A percentile compares a stretch with the other conserved stretches of the same genome.
Evolutionary conservation across 2,797 vertebrate species (phyloP).

Genomic region (Notolabrus celidotus): DNA sequence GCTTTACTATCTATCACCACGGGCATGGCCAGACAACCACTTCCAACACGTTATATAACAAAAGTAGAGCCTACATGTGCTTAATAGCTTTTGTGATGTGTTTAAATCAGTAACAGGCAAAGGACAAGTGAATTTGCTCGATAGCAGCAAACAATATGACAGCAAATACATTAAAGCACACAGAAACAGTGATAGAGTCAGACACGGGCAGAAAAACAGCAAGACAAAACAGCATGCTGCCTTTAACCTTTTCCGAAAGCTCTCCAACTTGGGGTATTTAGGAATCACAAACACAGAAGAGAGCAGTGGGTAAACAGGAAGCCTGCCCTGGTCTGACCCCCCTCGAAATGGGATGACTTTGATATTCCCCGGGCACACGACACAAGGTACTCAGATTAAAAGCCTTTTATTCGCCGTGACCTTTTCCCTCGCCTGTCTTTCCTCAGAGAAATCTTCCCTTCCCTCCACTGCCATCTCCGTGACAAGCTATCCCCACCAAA

Average conservation of each 20-base stretch:
- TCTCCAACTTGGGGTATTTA: constrained; percentile 58
- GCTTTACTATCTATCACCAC: constrained; percentile 43
- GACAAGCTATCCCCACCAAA: constrained; percentile 78
- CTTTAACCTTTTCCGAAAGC: constrained; percentile 74
- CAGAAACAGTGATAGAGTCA: constrained; percentile 12
- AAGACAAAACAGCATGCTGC: constrained; percentile 37
- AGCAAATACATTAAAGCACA: constrained; percentile 25
- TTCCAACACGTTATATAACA: constrained; percentile 1
- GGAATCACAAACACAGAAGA: constrained; percentile 67
- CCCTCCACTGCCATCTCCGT: constrained; percentile 63
- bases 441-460: constrained; percentile 79
- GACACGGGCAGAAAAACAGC: constrained; percentile 23
- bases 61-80: neutral
- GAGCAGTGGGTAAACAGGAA: constrained; percentile 63
- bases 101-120: constrained; percentile 20
- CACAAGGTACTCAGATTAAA: constrained; percentile 81
- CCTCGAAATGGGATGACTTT: constrained; percentile 78
- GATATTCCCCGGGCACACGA: constrained; percentile 81
- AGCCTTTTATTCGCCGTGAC: constrained; percentile 84
- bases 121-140: constrained; percentile 1
- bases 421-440: constrained; percentile 77
- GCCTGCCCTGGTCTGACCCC: constrained; percentile 68
- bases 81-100: neutral
- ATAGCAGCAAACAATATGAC: constrained; percentile 38
- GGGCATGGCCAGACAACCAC: constrained; percentile 19